Conservation (phyloP, 2,113 vertebrate species). For the Sula dactylatra region DNA sequence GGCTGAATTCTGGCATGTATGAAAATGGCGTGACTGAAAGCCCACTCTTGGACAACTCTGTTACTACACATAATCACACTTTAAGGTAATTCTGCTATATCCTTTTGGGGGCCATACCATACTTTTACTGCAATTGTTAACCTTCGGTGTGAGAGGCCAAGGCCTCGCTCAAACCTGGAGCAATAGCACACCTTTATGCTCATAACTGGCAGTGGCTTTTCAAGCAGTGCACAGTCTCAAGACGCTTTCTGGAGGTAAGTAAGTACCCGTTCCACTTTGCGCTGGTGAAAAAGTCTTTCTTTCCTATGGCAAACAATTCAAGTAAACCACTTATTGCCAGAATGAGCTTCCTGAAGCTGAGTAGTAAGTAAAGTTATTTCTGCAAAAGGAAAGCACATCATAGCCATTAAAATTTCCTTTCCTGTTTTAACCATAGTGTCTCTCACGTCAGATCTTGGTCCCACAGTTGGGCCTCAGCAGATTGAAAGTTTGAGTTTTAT, state of each 20-base stretch:
- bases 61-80: slow-evolving; percentile 33
- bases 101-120: background rate
- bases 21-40: slow-evolving; percentile 65
- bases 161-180: background rate
- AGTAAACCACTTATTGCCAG: background rate
- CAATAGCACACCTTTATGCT: background rate
- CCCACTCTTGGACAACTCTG: slow-evolving; percentile 59
- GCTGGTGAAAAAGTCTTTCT: background rate
- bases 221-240: background rate
- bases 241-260: background rate
- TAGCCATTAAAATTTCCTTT: background rate
- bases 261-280: background rate
- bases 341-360: background rate
- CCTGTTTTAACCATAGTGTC: background rate
- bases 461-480: background rate
- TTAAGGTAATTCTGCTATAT: slow-evolving; percentile 61
- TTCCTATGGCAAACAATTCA: background rate
- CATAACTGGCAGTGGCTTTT: background rate
- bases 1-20: background rate
- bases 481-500: slow-evolving; percentile 28
- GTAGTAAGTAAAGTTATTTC: background rate
- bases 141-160: background rate
- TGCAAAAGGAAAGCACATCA: background rate
- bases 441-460: background rate
- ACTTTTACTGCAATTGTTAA: background rate